Conservation (phyloP, 2,888 invertebrate genomes). For the Rhogogaster chlorosoma region DNA sequence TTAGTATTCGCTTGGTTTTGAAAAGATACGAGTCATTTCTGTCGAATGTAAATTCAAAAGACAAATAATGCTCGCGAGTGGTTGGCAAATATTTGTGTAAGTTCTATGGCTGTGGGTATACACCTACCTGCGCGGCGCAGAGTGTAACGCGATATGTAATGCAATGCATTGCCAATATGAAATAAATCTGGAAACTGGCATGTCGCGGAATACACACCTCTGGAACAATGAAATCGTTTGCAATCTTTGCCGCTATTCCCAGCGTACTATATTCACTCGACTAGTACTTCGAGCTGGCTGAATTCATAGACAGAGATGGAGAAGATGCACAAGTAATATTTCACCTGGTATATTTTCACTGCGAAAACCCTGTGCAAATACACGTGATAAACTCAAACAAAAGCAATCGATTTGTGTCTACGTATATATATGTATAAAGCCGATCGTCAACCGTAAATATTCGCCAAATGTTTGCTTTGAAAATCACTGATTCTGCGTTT, state of each 20-base stretch:
- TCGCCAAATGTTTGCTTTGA: not conserved
- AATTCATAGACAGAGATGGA: conserved; percentile 1
- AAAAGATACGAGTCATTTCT: not conserved
- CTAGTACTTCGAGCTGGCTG: not conserved
- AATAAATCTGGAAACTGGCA: conserved; percentile 41
- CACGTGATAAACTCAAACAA: conserved; percentile 17
- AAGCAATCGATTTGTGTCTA: conserved; percentile 1
- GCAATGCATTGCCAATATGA: conserved; percentile 48
- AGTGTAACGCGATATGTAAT: conserved; percentile 9
- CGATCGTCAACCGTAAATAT: not conserved
- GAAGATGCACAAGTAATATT: conserved; percentile 36
- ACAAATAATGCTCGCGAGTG: not conserved
- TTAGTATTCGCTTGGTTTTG: not conserved
- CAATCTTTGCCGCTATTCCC: conserved; percentile 41
- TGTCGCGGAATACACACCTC: conserved; percentile 23
- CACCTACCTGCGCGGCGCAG: not conserved
- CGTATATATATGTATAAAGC: not conserved
- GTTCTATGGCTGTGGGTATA: not conserved
- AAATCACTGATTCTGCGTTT: conserved; percentile 14
- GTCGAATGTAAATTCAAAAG: conserved; percentile 6
- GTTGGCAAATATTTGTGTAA: conserved; percentile 24
- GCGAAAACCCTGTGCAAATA: conserved; percentile 8
- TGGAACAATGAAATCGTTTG: conserved; percentile 50
- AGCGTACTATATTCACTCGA: conserved; percentile 23
- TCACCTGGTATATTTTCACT: conserved; percentile 1